These are phyloP conservation scores for Ascidia mentula DNA, from an alignment of 23 tunicate genomes.

Conservation along the genomic window DNA sequence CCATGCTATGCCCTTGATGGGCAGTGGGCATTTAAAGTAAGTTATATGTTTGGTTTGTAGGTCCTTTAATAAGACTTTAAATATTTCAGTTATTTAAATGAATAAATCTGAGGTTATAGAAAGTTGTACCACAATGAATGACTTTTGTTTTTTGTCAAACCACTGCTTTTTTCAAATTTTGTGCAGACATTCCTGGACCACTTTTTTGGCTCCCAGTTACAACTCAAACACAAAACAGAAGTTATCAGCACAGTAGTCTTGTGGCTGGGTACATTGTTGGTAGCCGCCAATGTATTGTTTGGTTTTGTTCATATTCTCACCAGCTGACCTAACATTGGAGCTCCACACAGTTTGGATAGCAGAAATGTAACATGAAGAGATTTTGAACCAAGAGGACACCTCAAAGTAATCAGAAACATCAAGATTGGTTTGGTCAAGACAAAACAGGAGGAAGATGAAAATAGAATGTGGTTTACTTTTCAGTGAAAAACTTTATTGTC, in stretches of 20 bases:
- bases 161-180: background rate
- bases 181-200: constrained; percentile 53
- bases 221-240: background rate
- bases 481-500: no score
- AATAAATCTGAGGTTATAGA: no score
- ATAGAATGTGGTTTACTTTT: no score
- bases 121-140: no score
- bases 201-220: background rate
- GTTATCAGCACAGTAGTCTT: constrained; percentile 15
- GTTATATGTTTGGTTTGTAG: background rate
- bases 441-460: no score
- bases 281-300: constrained; percentile 42
- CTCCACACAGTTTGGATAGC: no score
- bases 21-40: constrained; percentile 84
- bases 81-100: background rate
- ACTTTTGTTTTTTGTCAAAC: no score
- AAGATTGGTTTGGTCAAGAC: no score
- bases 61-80: no score
- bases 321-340: background rate
- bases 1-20: constrained; percentile 92
- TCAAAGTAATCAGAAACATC: no score
- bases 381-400: no score
- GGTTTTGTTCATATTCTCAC: constrained; percentile 32
- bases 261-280: constrained; percentile 31
- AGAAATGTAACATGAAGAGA: no score